These are phyloP conservation scores for Phoxinus phoxinus DNA, from an alignment of 2,113 vertebrate species.

Conservation along the genomic window DNA sequence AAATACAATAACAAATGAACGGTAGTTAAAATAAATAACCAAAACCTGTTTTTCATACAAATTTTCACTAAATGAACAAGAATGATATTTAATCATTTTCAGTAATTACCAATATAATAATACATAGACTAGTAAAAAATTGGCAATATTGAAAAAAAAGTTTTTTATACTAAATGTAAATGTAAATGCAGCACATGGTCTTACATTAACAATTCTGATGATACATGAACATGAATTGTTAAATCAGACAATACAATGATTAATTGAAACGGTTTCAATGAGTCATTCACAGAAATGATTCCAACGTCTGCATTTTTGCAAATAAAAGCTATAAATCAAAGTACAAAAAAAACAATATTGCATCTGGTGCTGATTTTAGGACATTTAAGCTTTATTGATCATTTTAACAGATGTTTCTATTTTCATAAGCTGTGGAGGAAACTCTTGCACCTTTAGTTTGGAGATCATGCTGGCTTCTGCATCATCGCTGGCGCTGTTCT, in stretches of 20 bases:
- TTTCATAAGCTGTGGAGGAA: neutral
- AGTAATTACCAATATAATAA: too few species aligned
- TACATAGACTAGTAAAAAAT: neutral
- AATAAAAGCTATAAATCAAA: neutral
- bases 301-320: neutral
- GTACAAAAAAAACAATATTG: neutral
- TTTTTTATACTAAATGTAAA: too few species aligned
- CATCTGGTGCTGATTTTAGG: neutral
- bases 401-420: neutral
- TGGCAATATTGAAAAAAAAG: too few species aligned
- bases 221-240: neutral
- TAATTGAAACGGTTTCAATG: too few species aligned
- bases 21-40: neutral
- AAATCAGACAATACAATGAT: neutral
- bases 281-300: neutral
- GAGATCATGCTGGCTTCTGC: conserved; percentile 93
- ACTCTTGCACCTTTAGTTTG: conserved; percentile 85
- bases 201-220: neutral
- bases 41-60: neutral
- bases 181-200: neutral
- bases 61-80: neutral
- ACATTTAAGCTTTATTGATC: neutral
- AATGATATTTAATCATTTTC: neutral
- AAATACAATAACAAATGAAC: neutral
- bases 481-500: conserved; percentile 98